Conservation (phyloP, 2,888 invertebrate genomes). For the Idaea aversata region DNA sequence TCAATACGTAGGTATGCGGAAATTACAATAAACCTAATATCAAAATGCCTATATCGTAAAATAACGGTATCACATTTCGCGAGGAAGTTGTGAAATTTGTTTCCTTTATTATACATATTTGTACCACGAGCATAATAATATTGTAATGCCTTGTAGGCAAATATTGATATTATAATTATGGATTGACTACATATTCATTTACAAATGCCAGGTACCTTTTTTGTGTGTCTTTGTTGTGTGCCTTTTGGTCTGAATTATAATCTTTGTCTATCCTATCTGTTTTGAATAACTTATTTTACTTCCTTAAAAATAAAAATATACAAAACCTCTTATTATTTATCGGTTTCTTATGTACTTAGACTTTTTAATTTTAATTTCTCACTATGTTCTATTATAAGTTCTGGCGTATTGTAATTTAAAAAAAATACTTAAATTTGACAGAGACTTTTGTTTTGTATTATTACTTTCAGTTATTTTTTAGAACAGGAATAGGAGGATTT, state of each 20-base stretch:
- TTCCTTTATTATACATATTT: constrained; percentile 9
- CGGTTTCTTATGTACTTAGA: neutral
- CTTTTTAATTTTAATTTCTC: neutral
- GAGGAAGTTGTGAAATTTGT: constrained; percentile 18
- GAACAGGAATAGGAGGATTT: neutral
- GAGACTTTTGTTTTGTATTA: too few species aligned
- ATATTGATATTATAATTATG: neutral
- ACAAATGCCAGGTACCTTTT: neutral
- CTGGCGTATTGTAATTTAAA: too few species aligned
- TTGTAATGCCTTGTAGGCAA: neutral
- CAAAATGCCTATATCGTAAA: constrained; percentile 1
- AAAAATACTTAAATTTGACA: too few species aligned
- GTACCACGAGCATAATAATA: neutral
- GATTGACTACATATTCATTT: neutral
- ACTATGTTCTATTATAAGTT: neutral
- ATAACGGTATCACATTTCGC: constrained; percentile 13
- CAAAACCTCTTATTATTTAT: neutral
- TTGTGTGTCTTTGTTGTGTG: too few species aligned
- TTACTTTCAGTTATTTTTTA: too few species aligned
- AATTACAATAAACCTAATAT: neutral
- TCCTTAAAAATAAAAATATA: neutral
- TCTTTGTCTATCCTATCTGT: neutral
- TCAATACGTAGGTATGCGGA: neutral
- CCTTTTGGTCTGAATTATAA: too few species aligned
- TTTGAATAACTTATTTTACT: neutral